Evolutionary conservation across 2,113 vertebrate genomes (phyloP).

Genomic region (Perca flavescens): DNA sequence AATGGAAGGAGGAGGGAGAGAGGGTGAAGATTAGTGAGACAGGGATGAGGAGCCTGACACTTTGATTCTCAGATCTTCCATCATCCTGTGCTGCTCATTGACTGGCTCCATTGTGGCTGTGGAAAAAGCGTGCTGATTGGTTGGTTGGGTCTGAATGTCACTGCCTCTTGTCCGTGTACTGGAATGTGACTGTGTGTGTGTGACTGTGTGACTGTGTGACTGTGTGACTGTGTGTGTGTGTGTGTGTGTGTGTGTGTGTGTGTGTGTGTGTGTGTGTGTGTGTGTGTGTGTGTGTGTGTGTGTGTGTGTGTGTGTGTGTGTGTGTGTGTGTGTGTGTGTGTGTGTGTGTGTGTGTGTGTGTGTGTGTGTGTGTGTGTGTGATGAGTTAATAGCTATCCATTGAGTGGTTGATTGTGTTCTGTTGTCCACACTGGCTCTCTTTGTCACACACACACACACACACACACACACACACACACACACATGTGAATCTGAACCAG

Average conservation of each 20-base stretch:
- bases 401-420: conserved; percentile 76
- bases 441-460: conserved; percentile 66
- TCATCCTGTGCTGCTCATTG: conserved; percentile 68
- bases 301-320: not conserved
- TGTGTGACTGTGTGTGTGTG: not conserved
- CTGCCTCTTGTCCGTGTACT: conserved; percentile 34
- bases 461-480: conserved; percentile 39
- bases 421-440: conserved; percentile 79
- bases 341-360: conserved; percentile 35
- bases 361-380: conserved; percentile 57
- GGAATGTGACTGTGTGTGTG: too few relatives aligned
- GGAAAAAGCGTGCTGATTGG: conserved; percentile 60
- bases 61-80: conserved; percentile 74
- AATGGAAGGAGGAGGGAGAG: conserved; percentile 22
- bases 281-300: too few relatives aligned
- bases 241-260: not conserved
- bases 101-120: conserved; percentile 69
- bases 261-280: not conserved
- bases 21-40: conserved; percentile 64
- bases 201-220: not conserved
- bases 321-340: conserved; percentile 24
- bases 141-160: conserved; percentile 67
- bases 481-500: conserved; percentile 55
- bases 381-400: conserved; percentile 78
- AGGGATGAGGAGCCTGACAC: conserved; percentile 51